Evolutionary conservation across 2,113 vertebrate genomes (phyloP).

Genomic region (Dasyprocta punctata): DNA sequence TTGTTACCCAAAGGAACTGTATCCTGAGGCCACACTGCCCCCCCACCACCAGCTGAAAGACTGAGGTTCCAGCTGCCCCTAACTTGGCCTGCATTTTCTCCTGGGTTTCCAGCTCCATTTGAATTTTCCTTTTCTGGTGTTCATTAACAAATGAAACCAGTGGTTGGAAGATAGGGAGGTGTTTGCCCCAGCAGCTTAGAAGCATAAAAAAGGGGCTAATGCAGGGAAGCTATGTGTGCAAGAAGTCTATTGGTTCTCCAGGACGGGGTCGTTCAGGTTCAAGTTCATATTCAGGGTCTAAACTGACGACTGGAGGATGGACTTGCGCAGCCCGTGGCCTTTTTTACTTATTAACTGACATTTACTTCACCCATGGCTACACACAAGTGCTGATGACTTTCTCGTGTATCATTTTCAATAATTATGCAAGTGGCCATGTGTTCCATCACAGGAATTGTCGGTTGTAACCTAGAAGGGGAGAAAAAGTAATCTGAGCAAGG

Average conservation of each 20-base stretch:
- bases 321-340: neutral
- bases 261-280: neutral
- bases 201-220: conserved; percentile 19
- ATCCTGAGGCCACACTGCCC: neutral
- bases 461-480: neutral
- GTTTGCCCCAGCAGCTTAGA: conserved; percentile 35
- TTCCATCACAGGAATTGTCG: neutral
- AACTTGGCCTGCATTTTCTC: neutral
- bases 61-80: neutral
- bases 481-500: neutral
- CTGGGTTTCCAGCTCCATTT: conserved; percentile 22
- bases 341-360: conserved; percentile 14
- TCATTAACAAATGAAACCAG: conserved; percentile 45
- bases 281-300: neutral
- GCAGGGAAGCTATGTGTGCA: neutral
- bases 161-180: neutral
- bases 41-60: neutral
- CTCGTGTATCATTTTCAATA: neutral
- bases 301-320: neutral
- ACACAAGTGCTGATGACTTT: neutral
- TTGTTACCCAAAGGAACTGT: neutral
- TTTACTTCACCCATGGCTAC: neutral
- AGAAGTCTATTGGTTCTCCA: neutral
- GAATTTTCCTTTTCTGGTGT: conserved; percentile 52
- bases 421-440: neutral